A percentile compares a stretch with the other conserved stretches of the same genome.
Conservation (phyloP, 2,797 vertebrate genomes). For the Sphaeramia orbicularis region DNA sequence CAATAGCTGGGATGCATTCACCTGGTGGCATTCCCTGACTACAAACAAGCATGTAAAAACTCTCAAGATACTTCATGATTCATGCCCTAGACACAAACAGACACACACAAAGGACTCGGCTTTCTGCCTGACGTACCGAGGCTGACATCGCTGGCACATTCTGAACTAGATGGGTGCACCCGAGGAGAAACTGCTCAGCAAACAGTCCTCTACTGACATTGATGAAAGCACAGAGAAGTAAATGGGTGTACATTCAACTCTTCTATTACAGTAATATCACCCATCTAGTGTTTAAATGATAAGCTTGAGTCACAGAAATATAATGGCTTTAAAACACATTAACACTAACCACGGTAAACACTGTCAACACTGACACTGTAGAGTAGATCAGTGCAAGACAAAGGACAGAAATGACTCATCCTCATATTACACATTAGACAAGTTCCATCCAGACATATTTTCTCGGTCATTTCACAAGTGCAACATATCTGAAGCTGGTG, state of each 20-base stretch:
- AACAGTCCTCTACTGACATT: slow-evolving; percentile 29
- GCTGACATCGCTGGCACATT: slow-evolving; percentile 59
- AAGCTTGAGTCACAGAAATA: neutral
- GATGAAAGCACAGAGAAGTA: slow-evolving; percentile 7
- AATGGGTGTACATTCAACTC: neutral
- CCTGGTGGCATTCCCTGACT: slow-evolving; percentile 4
- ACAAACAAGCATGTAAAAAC: slow-evolving; percentile 20
- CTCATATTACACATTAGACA: neutral
- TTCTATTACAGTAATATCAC: slow-evolving; percentile 5
- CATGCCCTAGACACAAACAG: slow-evolving; percentile 12
- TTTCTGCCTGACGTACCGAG: slow-evolving; percentile 52
- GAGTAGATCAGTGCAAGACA: neutral
- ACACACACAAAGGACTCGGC: slow-evolving; percentile 20
- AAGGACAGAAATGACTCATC: slow-evolving; percentile 4
- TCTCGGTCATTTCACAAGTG: too few relatives aligned
- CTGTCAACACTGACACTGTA: neutral
- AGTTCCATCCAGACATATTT: neutral
- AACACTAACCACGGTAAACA: too few relatives aligned
- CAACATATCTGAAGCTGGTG: neutral
- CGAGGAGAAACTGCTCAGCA: slow-evolving; percentile 53
- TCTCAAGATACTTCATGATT: slow-evolving; percentile 20
- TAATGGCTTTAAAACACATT: neutral
- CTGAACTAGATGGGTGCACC: slow-evolving; percentile 49
- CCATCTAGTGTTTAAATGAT: neutral
- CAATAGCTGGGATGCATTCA: neutral